phyloP scores from a whole-genome alignment of 2,113 vertebrate species.

The Brachionichthys hirsutus region DNA sequence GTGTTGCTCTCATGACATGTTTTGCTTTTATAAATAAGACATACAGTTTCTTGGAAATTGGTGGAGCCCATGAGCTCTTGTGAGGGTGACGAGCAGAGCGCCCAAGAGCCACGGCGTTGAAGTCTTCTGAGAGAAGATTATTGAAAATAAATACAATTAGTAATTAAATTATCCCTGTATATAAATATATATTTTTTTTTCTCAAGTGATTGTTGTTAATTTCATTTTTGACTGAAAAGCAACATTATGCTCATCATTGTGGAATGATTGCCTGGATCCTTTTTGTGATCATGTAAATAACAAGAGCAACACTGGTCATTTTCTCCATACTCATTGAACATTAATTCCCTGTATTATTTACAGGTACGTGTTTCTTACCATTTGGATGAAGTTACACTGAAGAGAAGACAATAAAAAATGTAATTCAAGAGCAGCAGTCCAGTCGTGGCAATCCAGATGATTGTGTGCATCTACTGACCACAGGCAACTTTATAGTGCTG shows the following conservation, averaged over 20 bases:
- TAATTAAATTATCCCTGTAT: no score
- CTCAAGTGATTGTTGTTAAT: not conserved
- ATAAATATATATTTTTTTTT: no score
- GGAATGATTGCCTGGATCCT: no score
- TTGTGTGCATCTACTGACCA: not conserved
- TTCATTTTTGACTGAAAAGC: not conserved
- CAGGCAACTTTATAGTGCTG: conserved; percentile 34
- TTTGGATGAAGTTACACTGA: conserved; percentile 27
- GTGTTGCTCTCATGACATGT: no score
- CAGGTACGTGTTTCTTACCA: conserved; percentile 45
- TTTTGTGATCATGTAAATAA: not conserved
- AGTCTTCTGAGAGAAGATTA: conserved; percentile 21
- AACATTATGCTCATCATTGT: no score
- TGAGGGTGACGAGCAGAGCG: conserved; percentile 35
- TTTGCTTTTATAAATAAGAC: no score
- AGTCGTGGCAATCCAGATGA: conserved; percentile 1
- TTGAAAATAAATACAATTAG: not conserved
- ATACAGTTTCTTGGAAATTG: conserved; percentile 59
- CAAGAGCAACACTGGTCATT: not conserved
- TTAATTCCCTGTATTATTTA: not conserved
- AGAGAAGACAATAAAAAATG: not conserved
- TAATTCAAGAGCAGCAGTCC: conserved; percentile 24
- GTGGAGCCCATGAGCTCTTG: conserved; percentile 21
- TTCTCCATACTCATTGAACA: not conserved
- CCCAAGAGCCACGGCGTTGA: conserved; percentile 33